Conservation (phyloP, 2,888 invertebrate genomes). For the Plemyria rubiginata region DNA sequence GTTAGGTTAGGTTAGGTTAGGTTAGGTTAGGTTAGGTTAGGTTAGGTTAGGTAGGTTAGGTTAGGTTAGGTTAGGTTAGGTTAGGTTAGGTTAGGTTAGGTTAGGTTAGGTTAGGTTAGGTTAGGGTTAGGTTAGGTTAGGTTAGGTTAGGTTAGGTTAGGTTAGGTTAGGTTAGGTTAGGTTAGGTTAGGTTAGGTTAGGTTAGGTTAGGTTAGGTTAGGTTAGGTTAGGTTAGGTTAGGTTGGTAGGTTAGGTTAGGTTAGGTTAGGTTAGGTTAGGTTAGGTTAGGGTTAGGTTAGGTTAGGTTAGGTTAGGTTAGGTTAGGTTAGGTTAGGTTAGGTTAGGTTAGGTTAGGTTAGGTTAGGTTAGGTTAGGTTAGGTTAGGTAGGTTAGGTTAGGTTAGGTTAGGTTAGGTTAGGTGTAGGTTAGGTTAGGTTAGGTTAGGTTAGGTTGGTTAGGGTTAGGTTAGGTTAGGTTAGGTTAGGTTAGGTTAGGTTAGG, state of each 20-base stretch:
- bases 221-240: too few relatives aligned
- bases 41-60: too few relatives aligned
- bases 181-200: conserved; percentile 45
- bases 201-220: conserved; percentile 43
- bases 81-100: conserved; percentile 46
- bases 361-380: conserved; percentile 44
- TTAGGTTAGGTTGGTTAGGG: not conserved
- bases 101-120: conserved; percentile 46
- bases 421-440: conserved; percentile 8
- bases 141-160: conserved; percentile 45
- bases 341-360: conserved; percentile 44
- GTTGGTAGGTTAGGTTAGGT: too few relatives aligned
- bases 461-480: conserved; percentile 2
- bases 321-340: conserved; percentile 36
- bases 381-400: too few relatives aligned
- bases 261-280: conserved; percentile 44
- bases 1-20: conserved; percentile 48
- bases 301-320: conserved; percentile 39
- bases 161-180: conserved; percentile 45
- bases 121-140: conserved; percentile 43
- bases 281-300: conserved; percentile 39
- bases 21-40: conserved; percentile 46
- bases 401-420: conserved; percentile 21
- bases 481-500: conserved; percentile 2
- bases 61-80: conserved; percentile 46